Evolutionary conservation across 1,140 invertebrate genomes (phyloP).

Genomic region (Cotesia typhae): DNA sequence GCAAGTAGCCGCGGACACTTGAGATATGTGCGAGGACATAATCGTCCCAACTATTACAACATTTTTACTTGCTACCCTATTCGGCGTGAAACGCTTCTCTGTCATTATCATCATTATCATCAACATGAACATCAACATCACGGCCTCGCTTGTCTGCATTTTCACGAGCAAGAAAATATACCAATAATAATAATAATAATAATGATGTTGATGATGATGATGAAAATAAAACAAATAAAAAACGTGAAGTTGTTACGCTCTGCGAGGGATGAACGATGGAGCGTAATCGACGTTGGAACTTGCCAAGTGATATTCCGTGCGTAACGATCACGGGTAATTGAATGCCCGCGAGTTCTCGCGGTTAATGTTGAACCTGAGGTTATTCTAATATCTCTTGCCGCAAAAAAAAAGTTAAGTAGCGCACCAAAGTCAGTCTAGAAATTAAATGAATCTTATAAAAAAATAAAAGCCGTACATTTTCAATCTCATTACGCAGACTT

Average conservation of each 20-base stretch:
- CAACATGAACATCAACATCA: neutral
- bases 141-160: conserved; percentile 5
- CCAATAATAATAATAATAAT: no score
- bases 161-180: neutral
- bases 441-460: neutral
- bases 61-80: conserved; percentile 37
- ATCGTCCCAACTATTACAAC: conserved; percentile 31
- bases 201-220: no score
- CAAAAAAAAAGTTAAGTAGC: neutral
- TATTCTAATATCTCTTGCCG: conserved; percentile 3
- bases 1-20: conserved; percentile 17
- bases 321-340: conserved; percentile 34
- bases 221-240: neutral
- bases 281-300: conserved; percentile 36
- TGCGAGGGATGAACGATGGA: conserved; percentile 34
- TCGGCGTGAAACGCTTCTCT: conserved; percentile 23
- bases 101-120: no score
- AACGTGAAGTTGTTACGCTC: conserved; percentile 31
- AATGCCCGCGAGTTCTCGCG: conserved; percentile 15
- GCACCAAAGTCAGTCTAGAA: no score
- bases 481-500: neutral
- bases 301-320: conserved; percentile 26
- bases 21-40: conserved; percentile 6
- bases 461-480: neutral
- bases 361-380: neutral